Evolutionary conservation across 2,113 vertebrate genomes (phyloP).

Genomic region (Tinamus guttatus): DNA sequence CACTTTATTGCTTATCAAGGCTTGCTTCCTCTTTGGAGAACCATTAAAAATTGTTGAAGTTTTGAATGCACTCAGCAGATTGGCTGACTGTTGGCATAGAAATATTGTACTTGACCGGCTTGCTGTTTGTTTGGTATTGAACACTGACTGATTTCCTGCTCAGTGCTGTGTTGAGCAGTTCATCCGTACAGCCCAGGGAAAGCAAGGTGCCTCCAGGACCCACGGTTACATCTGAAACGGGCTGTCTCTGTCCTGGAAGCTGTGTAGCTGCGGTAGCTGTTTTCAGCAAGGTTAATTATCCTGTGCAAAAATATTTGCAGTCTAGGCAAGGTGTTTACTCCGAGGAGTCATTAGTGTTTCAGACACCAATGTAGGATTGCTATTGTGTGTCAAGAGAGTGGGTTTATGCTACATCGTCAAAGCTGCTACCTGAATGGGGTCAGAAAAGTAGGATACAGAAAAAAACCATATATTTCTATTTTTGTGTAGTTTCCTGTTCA

Average conservation of each 20-base stretch:
- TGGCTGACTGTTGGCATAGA: background rate
- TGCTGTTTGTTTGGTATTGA: background rate
- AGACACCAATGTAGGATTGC: background rate
- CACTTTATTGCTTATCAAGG: constrained; percentile 15
- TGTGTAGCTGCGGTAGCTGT: background rate
- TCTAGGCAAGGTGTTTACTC: constrained; percentile 5
- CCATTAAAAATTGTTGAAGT: background rate
- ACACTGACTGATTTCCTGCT: background rate
- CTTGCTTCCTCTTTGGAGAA: background rate
- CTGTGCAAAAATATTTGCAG: background rate
- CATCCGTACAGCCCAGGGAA: background rate
- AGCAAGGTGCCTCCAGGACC: background rate
- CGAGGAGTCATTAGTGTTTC: background rate
- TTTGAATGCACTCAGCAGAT: constrained; percentile 5
- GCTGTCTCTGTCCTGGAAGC: too few species aligned
- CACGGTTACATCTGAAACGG: background rate
- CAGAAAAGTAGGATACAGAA: constrained; percentile 18
- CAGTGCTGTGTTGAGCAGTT: rapidly evolving
- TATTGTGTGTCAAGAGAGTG: constrained; percentile 20
- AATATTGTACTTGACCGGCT: background rate
- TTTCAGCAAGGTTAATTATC: constrained; percentile 8
- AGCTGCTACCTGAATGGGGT: constrained; percentile 3
- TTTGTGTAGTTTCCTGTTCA: constrained; percentile 39
- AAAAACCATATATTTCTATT: background rate
- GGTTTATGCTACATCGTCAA: constrained; percentile 21